These are phyloP conservation scores for Accipiter cooperii DNA, from an alignment of 2,113 vertebrate genomes.

Conservation along the genomic window DNA sequence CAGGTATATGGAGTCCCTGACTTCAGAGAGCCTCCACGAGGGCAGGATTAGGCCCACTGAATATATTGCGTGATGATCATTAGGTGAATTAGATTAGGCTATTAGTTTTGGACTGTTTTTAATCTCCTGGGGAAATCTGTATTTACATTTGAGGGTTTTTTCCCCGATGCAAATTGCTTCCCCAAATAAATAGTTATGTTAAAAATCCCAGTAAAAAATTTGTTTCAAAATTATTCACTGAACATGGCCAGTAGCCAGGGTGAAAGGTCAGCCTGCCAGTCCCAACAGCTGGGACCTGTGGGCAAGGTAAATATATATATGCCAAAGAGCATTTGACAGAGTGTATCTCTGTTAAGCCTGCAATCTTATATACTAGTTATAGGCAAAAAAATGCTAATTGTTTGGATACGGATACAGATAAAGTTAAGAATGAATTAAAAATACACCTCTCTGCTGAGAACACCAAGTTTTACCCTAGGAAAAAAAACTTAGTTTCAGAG, in stretches of 20 bases:
- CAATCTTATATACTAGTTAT: background rate
- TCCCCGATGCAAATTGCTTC: background rate
- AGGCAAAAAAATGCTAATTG: background rate
- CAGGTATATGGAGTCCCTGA: background rate
- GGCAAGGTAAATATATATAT: background rate
- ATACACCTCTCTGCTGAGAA: background rate
- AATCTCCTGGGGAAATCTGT: slow-evolving; percentile 15
- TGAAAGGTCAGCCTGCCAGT: slow-evolving; percentile 34
- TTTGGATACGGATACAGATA: background rate
- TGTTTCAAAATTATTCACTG: background rate
- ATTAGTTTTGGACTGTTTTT: slow-evolving; percentile 53
- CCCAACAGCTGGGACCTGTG: background rate
- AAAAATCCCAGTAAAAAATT: slow-evolving; percentile 27
- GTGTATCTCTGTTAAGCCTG: background rate
- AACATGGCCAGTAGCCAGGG: background rate
- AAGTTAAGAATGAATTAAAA: background rate
- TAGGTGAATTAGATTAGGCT: slow-evolving; percentile 34
- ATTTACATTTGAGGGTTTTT: slow-evolving; percentile 3
- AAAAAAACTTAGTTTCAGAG: background rate
- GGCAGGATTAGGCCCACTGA: background rate
- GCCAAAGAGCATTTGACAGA: background rate
- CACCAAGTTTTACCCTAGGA: background rate
- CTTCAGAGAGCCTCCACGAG: background rate
- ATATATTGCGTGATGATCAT: background rate
- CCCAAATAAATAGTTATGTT: slow-evolving; percentile 34